phyloP scores from a whole-genome alignment of 2,113 vertebrate species.

The Diglossa brunneiventris region DNA sequence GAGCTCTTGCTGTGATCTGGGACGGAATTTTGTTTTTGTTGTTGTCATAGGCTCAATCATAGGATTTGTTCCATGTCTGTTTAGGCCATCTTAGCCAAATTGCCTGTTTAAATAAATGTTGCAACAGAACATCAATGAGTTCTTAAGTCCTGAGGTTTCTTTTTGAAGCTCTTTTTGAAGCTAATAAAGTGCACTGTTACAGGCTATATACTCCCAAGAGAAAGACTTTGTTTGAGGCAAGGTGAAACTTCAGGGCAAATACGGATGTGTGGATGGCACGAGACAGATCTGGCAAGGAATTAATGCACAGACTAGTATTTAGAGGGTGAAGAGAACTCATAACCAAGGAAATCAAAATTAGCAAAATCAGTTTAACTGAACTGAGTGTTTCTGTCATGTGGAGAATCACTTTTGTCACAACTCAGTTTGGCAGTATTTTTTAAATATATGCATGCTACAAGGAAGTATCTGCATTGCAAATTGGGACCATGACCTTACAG shows the following conservation, averaged over 20 bases:
- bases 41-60: neutral
- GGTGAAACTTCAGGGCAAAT: neutral
- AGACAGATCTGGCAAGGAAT: neutral
- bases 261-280: neutral
- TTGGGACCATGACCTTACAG: neutral
- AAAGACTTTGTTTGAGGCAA: neutral
- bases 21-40: neutral
- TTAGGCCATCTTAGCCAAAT: constrained; percentile 1
- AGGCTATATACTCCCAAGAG: neutral
- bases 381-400: neutral
- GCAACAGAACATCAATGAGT: neutral
- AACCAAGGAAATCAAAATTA: neutral
- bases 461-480: neutral
- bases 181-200: neutral
- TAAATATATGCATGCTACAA: fast-evolving
- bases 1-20: neutral
- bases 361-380: neutral
- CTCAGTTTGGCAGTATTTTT: neutral
- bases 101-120: neutral
- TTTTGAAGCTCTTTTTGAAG: neutral
- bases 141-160: neutral
- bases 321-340: neutral
- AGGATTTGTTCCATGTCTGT: neutral
- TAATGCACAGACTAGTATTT: neutral
- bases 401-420: neutral